Evolutionary conservation across 2,113 vertebrate genomes (phyloP), one percentile per base, ranked within the genome.

Genomic region (Abramis brama): DNA sequence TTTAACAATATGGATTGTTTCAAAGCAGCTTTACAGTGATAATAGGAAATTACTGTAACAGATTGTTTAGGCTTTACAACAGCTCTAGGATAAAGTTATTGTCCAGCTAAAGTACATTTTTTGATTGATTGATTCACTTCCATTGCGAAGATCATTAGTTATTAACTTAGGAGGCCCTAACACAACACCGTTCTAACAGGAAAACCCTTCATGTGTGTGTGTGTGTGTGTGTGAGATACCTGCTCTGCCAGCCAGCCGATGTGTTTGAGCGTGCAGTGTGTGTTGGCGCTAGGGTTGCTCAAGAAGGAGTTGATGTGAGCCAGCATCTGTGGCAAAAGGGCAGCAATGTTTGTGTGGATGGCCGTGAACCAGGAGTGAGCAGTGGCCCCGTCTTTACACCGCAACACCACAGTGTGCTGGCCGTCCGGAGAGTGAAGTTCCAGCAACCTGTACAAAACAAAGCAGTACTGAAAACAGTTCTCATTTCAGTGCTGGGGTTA

Each of bases 361-460:
- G 98, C 96, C 0, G 94, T 95, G 94, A 99, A 99, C 98, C 98
- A 99, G 91, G 97, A 95, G 92, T 96, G 97, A 0, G 98, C 97
- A 0, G 95, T 94, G 45, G 97, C 93, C 0, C 95, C 93, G 60
- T 99, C 97, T 89, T 97, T 97, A 91, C 98, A 98, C 77, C 98
- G 97, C 70, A 99, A 94, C 76, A 99, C 96, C 90, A 99, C 93
- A 0, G 96, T 97, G 94, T 98, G 97, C 88, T 97, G 95, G 87
- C 97, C 97, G 76, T 99, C 97, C 0, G 98, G 97, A 0, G 97
- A 99, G 87, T 98, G 97, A 9, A 99, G 96, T 93, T 99, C 98
- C 87, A 99, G 91, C 91, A 99, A 91, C 92, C 98, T 99, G 93
- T 0, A n/a, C n/a, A 30, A 77, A 85, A 82, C 71, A 73, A 68